These are phyloP conservation scores for Sceloporus tristichus DNA, from an alignment of 2,113 vertebrate species.

Conservation along the genomic window DNA sequence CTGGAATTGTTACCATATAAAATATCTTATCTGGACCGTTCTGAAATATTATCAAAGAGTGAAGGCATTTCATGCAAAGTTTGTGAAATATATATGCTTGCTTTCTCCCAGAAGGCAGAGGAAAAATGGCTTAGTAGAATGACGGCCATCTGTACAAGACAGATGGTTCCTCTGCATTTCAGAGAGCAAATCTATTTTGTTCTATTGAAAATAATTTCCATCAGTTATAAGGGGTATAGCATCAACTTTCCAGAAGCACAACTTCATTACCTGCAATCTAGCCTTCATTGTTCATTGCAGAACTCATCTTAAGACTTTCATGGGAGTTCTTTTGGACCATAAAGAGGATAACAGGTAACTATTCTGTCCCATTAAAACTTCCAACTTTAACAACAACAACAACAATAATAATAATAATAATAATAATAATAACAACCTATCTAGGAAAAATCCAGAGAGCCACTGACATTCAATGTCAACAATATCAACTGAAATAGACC, in stretches of 20 bases:
- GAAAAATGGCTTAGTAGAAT: conserved; percentile 5
- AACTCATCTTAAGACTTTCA: not conserved
- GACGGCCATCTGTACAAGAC: conserved; percentile 10
- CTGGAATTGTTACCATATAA: not conserved
- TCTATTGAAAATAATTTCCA: not conserved
- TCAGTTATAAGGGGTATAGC: not conserved
- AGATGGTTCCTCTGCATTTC: conserved; percentile 9
- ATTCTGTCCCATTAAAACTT: not conserved
- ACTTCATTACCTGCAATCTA: not conserved
- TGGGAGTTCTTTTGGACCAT: not conserved
- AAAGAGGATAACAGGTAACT: not conserved
- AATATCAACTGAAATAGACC: too few species aligned
- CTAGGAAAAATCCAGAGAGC: too few species aligned
- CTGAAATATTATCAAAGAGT: not conserved
- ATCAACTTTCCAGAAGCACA: not conserved
- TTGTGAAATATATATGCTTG: not conserved
- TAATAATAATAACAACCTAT: too few species aligned
- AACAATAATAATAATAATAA: too few species aligned
- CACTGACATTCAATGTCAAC: too few species aligned
- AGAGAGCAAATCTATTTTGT: not conserved
- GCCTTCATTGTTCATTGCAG: not conserved
- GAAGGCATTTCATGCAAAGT: not conserved
- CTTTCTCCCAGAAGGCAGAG: conserved; percentile 2
- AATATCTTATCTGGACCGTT: not conserved
- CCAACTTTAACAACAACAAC: too few species aligned